Evolutionary conservation across 2,888 invertebrate genomes (phyloP).

Genomic region (Idaea biselata): DNA sequence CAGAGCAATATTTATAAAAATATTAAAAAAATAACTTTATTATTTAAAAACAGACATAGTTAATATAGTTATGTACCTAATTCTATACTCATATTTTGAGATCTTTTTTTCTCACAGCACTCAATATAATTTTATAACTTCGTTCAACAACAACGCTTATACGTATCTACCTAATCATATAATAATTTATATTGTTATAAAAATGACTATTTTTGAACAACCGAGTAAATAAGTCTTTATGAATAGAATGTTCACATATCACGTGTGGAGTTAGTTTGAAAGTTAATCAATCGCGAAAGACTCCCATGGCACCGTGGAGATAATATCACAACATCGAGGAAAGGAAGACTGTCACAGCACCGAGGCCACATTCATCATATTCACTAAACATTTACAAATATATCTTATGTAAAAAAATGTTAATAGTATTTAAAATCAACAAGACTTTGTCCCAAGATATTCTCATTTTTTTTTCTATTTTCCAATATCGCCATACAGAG

Average conservation of each 20-base stretch:
- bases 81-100: conserved; percentile 46
- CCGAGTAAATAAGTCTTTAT: conserved; percentile 33
- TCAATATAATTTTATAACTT: conserved; percentile 24
- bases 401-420: neutral
- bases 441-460: too few species aligned
- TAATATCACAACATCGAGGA: conserved; percentile 43
- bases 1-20: conserved; percentile 13
- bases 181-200: conserved; percentile 4
- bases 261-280: conserved; percentile 6
- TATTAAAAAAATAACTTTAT: conserved; percentile 12
- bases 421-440: too few species aligned
- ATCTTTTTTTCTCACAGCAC: conserved; percentile 70
- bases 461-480: too few species aligned
- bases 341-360: conserved; percentile 39
- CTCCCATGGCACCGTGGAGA: conserved; percentile 45
- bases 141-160: neutral
- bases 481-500: too few species aligned
- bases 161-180: conserved; percentile 14
- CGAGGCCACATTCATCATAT: conserved; percentile 22
- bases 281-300: conserved; percentile 23
- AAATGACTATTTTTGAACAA: conserved; percentile 33
- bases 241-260: conserved; percentile 23
- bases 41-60: neutral
- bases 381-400: neutral
- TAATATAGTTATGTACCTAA: conserved; percentile 30